These are phyloP conservation scores for Brachionus sp. DNA, from an alignment of 1,140 invertebrate species.

Conservation along the genomic window DNA sequence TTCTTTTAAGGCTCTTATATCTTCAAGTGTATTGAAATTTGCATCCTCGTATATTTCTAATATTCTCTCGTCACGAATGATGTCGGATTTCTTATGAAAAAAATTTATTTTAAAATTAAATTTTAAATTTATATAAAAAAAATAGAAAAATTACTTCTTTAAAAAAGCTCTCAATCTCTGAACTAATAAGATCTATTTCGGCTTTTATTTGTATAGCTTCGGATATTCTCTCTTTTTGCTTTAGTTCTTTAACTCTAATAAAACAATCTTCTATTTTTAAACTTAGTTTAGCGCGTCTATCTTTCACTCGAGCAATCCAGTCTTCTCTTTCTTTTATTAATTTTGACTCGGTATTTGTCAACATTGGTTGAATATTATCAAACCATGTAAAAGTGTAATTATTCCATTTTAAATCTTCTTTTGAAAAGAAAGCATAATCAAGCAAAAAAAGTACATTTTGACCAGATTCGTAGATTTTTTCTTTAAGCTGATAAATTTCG, in stretches of 20 bases:
- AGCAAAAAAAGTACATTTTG: slow-evolving; percentile 73
- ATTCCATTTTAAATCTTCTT: slow-evolving; percentile 77
- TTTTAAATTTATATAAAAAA: neutral
- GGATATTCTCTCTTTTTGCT: slow-evolving; percentile 55
- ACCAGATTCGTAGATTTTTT: slow-evolving; percentile 67
- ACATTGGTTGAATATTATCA: slow-evolving; percentile 77
- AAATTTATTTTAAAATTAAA: neutral
- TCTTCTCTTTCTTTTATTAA: slow-evolving; percentile 25
- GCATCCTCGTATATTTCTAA: slow-evolving; percentile 69
- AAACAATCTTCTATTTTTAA: slow-evolving; percentile 31
- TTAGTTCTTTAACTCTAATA: slow-evolving; percentile 52
- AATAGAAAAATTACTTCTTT: slow-evolving; percentile 68
- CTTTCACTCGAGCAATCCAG: slow-evolving; percentile 13
- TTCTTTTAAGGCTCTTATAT: slow-evolving; percentile 74
- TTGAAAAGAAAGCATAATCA: slow-evolving; percentile 66
- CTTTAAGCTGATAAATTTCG: slow-evolving; percentile 65
- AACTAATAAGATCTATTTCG: slow-evolving; percentile 52
- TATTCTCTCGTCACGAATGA: slow-evolving; percentile 62
- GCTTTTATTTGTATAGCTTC: slow-evolving; percentile 55
- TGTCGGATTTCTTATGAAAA: slow-evolving; percentile 67
- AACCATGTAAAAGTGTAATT: slow-evolving; percentile 81
- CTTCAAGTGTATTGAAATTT: slow-evolving; percentile 75
- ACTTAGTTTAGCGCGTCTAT: slow-evolving; percentile 1
- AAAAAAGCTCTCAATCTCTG: slow-evolving; percentile 53
- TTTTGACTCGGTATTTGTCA: slow-evolving; percentile 54